Evolutionary conservation across 2,888 invertebrate genomes (phyloP).

Genomic region (Cephus pulcher): DNA sequence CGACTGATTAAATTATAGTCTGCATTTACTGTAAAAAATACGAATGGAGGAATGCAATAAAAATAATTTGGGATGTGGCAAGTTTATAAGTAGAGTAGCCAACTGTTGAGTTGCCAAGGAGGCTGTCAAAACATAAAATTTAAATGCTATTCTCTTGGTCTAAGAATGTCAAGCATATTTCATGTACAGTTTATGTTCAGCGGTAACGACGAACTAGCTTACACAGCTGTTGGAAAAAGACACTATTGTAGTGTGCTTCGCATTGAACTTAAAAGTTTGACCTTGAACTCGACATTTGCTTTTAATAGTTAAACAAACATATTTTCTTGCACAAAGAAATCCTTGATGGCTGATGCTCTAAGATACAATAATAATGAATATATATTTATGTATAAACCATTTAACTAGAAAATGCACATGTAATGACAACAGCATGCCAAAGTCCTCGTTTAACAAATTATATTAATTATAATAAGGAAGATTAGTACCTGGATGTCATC

Average conservation of each 20-base stretch:
- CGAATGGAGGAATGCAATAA: background rate
- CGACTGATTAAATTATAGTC: too few species aligned
- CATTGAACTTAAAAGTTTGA: background rate
- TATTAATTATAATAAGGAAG: conserved; percentile 12
- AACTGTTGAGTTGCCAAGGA: background rate
- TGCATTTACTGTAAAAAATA: background rate
- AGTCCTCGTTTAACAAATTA: conserved; percentile 2
- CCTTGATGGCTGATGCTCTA: background rate
- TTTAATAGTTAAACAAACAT: background rate
- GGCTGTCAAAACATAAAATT: background rate
- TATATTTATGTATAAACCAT: background rate
- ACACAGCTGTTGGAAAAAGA: background rate
- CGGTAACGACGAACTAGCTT: too few species aligned
- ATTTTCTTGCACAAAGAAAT: background rate
- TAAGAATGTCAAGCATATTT: background rate
- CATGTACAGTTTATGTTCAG: too few species aligned
- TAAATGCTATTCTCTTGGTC: background rate
- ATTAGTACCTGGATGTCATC: conserved; percentile 73
- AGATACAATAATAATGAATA: background rate
- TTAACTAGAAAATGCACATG: conserved; percentile 16
- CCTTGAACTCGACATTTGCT: background rate
- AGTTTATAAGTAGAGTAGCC: background rate
- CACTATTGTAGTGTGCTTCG: background rate
- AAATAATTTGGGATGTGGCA: background rate
- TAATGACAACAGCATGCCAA: background rate